A percentile compares a stretch with the other conserved stretches of the same genome.
Conservation (phyloP, 2,888 invertebrate genomes). For the Lucinisca nassula region DNA sequence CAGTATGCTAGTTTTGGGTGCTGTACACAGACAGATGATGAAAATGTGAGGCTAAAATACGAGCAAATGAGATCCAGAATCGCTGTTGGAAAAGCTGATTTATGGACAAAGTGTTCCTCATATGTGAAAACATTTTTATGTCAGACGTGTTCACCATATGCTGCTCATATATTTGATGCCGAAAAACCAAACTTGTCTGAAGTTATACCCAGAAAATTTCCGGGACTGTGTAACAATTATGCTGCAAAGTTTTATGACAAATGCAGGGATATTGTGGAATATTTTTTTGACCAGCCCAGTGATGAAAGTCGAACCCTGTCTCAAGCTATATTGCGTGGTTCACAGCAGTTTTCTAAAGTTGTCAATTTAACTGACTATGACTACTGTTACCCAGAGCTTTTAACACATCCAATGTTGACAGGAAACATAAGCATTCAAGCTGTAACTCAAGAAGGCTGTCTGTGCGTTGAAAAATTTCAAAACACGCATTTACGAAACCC, state of each 20-base stretch:
- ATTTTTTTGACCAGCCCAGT: slow-evolving; percentile 68
- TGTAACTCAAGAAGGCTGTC: slow-evolving; percentile 78
- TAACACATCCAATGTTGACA: slow-evolving; percentile 75
- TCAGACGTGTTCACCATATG: slow-evolving; percentile 86
- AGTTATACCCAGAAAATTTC: slow-evolving; percentile 74
- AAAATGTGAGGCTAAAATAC: slow-evolving; percentile 64
- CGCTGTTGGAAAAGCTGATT: neutral
- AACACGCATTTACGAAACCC: slow-evolving; percentile 75
- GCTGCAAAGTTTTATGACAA: slow-evolving; percentile 77
- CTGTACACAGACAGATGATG: slow-evolving; percentile 79
- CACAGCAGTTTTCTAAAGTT: slow-evolving; percentile 74
- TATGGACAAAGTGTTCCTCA: slow-evolving; percentile 73
- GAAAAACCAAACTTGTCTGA: slow-evolving; percentile 63
- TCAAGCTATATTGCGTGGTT: slow-evolving; percentile 9
- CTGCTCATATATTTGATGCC: slow-evolving; percentile 85
- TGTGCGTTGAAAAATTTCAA: slow-evolving; percentile 81
- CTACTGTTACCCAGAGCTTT: slow-evolving; percentile 85
- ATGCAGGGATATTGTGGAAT: slow-evolving; percentile 75
- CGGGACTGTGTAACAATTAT: slow-evolving; percentile 82
- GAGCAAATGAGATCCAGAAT: slow-evolving; percentile 57
- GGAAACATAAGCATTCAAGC: slow-evolving; percentile 70
- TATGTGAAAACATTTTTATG: slow-evolving; percentile 81
- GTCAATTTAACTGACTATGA: slow-evolving; percentile 75
- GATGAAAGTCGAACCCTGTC: slow-evolving; percentile 42
- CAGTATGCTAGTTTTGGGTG: slow-evolving; percentile 83